Base-by-base conservation (phyloP, 1,140 invertebrate species). In the Zophobas atratus region DNA sequence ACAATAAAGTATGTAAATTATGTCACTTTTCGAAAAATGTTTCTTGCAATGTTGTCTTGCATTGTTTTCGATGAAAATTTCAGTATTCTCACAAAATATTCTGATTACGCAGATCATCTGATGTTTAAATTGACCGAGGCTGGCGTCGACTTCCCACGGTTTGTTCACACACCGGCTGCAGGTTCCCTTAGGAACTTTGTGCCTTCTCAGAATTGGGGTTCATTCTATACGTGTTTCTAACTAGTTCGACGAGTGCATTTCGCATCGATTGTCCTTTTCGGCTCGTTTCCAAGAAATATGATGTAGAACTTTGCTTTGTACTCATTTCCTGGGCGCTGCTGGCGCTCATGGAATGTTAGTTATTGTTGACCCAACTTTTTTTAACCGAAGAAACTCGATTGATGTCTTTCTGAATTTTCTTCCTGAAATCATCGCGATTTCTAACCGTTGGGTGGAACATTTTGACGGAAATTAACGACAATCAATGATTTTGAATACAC, bases 111-210 rank as follows among this genome's bases (percentile, higher is more conserved):
- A 43, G 60, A 43, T 67, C 36, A 60, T 60, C 56, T 8, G 43
- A 46, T 60, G 56, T 60, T 60, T 60, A 60, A 60, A 60, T 60
- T 60, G 56, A 60, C 56, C 38, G 35, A 67, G 6, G 2, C 41
- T 67, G 60, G 60, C 43, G 39, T 67, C 39, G 55, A 5, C 75
- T 77, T 77, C 75, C 75, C 75, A 77, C 75, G 75, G 75, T 77
- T 56, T 70, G 55, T 77, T 77, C 75, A 36, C 75, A 36, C 75
- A 77, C 67, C 75, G 75, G 60, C 51, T 81, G 71, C 77, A 78
- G 71, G 81, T 81, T 81, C 81, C 81, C 79, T 78, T 53, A 80
- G 79, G 81, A 81, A 81, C 80, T 35, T 51, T 63, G 35, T 51
- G 38, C 34, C 56, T 75, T 75, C 73, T 57, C 73, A 63, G 73